phyloP scores from a whole-genome alignment of 2,888 invertebrate species.

The Oxyteleia sp. region DNA sequence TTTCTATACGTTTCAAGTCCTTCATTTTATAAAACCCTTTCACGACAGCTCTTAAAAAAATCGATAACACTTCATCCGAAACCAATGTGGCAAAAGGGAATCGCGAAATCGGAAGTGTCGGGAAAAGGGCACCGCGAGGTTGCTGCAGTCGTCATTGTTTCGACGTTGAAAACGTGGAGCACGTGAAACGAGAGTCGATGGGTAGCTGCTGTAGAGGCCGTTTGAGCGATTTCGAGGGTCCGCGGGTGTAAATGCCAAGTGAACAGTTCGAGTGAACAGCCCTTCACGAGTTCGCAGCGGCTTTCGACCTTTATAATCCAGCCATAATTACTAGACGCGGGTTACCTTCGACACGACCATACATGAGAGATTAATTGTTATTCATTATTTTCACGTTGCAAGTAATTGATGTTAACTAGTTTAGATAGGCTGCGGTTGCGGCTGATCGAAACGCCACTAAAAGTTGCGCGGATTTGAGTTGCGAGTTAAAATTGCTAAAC shows the following conservation, averaged over 20 bases:
- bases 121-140: constrained; percentile 75
- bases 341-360: constrained; percentile 79
- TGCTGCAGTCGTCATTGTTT: constrained; percentile 81
- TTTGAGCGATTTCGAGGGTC: constrained; percentile 82
- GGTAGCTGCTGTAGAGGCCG: constrained; percentile 68
- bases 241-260: constrained; percentile 86
- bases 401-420: constrained; percentile 80
- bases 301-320: constrained; percentile 87
- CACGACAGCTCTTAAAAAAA: constrained; percentile 54
- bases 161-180: constrained; percentile 72
- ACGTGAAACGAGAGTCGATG: constrained; percentile 64
- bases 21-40: constrained; percentile 22
- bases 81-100: constrained; percentile 74
- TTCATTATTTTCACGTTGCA: constrained; percentile 86
- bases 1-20: constrained; percentile 12
- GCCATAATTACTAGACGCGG: constrained; percentile 84
- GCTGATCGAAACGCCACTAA: no score
- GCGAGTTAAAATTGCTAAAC: constrained; percentile 39
- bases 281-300: constrained; percentile 83
- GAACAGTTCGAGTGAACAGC: constrained; percentile 87
- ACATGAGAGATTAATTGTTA: constrained; percentile 88
- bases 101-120: constrained; percentile 77
- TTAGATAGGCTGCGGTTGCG: no score
- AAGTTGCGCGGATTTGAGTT: no score
- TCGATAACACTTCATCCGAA: constrained; percentile 61